A percentile compares a stretch with the other conserved stretches of the same genome.
Conservation (phyloP, 2,113 vertebrate genomes). For the Puffinus mauretanicus region DNA sequence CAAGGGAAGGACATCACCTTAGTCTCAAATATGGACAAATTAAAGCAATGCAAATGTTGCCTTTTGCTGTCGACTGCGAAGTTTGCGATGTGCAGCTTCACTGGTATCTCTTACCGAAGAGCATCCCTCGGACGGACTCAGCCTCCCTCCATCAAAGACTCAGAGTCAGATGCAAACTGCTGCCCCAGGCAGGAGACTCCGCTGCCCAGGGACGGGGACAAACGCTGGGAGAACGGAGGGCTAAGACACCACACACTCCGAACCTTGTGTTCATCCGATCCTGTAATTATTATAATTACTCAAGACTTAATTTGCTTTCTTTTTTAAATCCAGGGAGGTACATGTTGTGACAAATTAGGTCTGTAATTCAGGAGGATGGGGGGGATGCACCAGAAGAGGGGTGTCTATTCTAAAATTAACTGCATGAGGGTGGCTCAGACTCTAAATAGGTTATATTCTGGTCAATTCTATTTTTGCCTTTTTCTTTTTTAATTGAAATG, state of each 20-base stretch:
- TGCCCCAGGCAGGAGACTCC: not conserved
- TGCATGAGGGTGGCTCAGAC: not conserved
- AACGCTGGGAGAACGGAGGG: not conserved
- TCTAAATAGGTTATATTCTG: not conserved
- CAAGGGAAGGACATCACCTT: not conserved
- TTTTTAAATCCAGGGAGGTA: slow-evolving; percentile 26
- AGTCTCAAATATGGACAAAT: not conserved
- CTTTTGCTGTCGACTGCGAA: not conserved
- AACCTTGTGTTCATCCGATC: not conserved
- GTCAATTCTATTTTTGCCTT: not conserved
- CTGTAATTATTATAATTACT: slow-evolving; percentile 23
- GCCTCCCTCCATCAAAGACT: not conserved
- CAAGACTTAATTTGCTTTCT: not conserved
- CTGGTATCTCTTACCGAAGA: not conserved
- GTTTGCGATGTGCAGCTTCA: not conserved
- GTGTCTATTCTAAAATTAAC: not conserved
- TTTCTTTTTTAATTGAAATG: not conserved
- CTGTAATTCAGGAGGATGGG: not conserved
- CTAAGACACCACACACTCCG: not conserved
- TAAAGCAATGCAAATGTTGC: not conserved
- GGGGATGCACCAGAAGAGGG: not conserved
- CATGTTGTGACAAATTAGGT: not conserved
- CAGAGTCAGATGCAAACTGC: not conserved
- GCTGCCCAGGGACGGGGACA: not conserved
- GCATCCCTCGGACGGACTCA: not conserved